Conservation (phyloP, 1,140 invertebrate genomes). For the Calephelis virginiensis region DNA sequence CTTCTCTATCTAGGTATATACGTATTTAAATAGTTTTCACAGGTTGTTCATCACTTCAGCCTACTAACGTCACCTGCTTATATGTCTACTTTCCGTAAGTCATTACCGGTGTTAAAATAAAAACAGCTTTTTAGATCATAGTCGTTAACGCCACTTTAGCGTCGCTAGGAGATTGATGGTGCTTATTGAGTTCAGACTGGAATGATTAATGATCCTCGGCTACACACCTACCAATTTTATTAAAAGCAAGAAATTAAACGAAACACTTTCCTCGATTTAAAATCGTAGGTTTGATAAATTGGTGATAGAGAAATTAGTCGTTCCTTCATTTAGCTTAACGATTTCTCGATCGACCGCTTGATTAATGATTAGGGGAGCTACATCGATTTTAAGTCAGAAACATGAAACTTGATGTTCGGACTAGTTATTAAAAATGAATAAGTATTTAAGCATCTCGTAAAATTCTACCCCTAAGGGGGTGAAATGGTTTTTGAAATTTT, state of each 20-base stretch:
- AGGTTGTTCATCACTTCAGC: neutral
- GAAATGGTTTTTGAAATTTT: no score
- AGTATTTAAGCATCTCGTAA: no score
- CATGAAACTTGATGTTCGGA: no score
- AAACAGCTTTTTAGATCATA: constrained; percentile 10
- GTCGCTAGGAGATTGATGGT: constrained; percentile 7
- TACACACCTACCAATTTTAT: constrained; percentile 14
- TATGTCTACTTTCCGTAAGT: constrained; percentile 5
- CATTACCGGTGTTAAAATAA: constrained; percentile 9
- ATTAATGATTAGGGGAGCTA: no score
- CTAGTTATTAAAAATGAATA: no score
- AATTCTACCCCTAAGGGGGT: no score
- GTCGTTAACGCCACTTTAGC: constrained; percentile 10
- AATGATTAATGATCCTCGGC: constrained; percentile 2
- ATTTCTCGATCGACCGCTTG: neutral
- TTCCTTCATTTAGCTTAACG: neutral
- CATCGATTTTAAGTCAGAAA: no score
- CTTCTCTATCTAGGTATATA: no score
- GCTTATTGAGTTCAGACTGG: constrained; percentile 6
- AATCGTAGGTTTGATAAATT: neutral
- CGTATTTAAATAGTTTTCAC: neutral
- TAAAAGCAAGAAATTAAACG: constrained; percentile 3
- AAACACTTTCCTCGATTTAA: neutral
- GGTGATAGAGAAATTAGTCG: neutral
- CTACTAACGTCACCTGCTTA: neutral